Evolutionary conservation across 2,797 vertebrate species (phyloP).

Genomic region (Sebastes trivittatus): DNA sequence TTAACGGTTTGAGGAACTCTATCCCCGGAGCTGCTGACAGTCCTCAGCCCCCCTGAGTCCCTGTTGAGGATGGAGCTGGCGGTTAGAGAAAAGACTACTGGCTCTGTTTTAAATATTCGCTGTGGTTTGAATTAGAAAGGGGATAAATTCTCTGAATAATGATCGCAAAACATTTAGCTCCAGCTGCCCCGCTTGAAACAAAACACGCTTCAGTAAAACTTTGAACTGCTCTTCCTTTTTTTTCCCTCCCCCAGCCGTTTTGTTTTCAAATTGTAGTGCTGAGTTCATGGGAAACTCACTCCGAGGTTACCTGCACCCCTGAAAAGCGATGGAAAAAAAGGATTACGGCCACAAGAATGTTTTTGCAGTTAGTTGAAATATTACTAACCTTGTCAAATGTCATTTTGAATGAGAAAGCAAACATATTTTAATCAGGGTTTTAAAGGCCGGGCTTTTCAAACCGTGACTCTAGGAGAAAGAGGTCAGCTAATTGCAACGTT

Average conservation of each 20-base stretch:
- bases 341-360: constrained; percentile 80
- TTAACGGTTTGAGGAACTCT: constrained; percentile 70
- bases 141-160: constrained; percentile 79
- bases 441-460: constrained; percentile 70
- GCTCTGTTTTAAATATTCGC: constrained; percentile 68
- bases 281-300: constrained; percentile 83
- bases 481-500: constrained; percentile 78
- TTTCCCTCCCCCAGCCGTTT: constrained; percentile 31
- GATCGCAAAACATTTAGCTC: constrained; percentile 80
- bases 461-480: constrained; percentile 74
- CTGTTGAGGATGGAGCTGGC: constrained; percentile 51
- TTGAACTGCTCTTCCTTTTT: constrained; percentile 59
- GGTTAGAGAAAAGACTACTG: constrained; percentile 61
- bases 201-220: constrained; percentile 76
- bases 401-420: constrained; percentile 80
- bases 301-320: constrained; percentile 79
- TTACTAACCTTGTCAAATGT: constrained; percentile 83
- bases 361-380: constrained; percentile 84
- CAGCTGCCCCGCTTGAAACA: constrained; percentile 73
- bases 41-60: constrained; percentile 54
- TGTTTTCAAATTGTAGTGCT: constrained; percentile 72
- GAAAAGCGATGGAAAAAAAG: constrained; percentile 70
- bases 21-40: constrained; percentile 75
- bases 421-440: constrained; percentile 79
- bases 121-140: constrained; percentile 78